These are phyloP conservation scores for Tetrax tetrax DNA, from an alignment of 2,113 vertebrate genomes.

Conservation along the genomic window DNA sequence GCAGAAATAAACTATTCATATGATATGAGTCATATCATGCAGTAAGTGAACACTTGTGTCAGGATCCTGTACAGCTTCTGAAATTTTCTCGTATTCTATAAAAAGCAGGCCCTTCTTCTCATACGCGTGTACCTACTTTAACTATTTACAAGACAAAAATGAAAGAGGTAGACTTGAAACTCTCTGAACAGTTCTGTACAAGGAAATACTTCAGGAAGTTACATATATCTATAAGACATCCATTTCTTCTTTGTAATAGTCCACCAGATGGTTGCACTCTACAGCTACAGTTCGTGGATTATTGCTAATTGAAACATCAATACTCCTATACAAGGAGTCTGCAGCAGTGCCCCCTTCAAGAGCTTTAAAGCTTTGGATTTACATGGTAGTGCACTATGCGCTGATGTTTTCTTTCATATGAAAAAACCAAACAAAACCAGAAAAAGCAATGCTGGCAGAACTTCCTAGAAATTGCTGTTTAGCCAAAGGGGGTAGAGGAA, in stretches of 20 bases:
- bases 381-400: background rate
- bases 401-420: slow-evolving; percentile 19
- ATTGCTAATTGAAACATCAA: slow-evolving; percentile 56
- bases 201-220: slow-evolving; percentile 53
- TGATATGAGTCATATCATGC: background rate
- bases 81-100: background rate
- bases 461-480: background rate
- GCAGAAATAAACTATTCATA: background rate
- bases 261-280: slow-evolving; percentile 50
- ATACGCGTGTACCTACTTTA: slow-evolving; percentile 10
- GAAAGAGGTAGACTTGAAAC: slow-evolving; percentile 49
- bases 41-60: background rate
- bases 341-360: background rate
- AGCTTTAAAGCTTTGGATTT: slow-evolving; percentile 4
- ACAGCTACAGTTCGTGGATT: slow-evolving; percentile 39
- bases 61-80: background rate
- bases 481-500: background rate
- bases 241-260: background rate
- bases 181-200: slow-evolving; percentile 10
- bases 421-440: background rate
- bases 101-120: slow-evolving; percentile 5
- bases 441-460: background rate
- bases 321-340: background rate
- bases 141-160: slow-evolving; percentile 1
- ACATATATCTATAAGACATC: background rate